phyloP scores from a whole-genome alignment of 2,797 vertebrate genomes.

The Neosalanx taihuensis region DNA sequence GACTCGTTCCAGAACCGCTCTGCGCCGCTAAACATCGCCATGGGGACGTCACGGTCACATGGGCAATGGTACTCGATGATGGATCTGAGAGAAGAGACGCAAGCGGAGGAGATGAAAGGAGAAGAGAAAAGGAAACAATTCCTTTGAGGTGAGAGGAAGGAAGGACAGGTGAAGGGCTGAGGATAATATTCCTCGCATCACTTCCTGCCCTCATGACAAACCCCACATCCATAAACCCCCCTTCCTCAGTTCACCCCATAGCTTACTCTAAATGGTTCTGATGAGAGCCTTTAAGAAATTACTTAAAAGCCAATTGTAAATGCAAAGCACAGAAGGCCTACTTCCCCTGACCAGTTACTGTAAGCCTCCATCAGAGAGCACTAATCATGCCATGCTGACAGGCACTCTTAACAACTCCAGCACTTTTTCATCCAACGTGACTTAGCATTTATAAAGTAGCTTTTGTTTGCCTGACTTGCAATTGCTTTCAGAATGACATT shows the following conservation, averaged over 20 bases:
- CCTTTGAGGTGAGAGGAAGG: background rate
- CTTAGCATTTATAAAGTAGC: too few species aligned
- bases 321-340: too few species aligned
- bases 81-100: slow-evolving; percentile 42
- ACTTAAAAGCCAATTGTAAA: too few species aligned
- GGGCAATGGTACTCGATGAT: slow-evolving; percentile 50
- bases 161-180: background rate
- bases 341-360: background rate
- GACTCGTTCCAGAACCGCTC: slow-evolving; percentile 76
- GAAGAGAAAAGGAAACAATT: background rate
- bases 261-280: background rate
- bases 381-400: background rate
- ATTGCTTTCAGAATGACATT: too few species aligned
- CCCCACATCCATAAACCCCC: too few species aligned
- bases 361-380: background rate
- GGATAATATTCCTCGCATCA: background rate
- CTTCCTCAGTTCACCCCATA: too few species aligned
- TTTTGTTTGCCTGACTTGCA: too few species aligned
- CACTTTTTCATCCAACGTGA: too few species aligned
- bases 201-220: background rate
- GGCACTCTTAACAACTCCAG: background rate
- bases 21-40: slow-evolving; percentile 76
- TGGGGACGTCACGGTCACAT: slow-evolving; percentile 66
- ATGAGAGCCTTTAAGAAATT: background rate
- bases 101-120: background rate